Evolutionary conservation across 2,888 invertebrate species (phyloP), one percentile per base, ranked within the genome.

Genomic region (Acholoe squamosa): DNA sequence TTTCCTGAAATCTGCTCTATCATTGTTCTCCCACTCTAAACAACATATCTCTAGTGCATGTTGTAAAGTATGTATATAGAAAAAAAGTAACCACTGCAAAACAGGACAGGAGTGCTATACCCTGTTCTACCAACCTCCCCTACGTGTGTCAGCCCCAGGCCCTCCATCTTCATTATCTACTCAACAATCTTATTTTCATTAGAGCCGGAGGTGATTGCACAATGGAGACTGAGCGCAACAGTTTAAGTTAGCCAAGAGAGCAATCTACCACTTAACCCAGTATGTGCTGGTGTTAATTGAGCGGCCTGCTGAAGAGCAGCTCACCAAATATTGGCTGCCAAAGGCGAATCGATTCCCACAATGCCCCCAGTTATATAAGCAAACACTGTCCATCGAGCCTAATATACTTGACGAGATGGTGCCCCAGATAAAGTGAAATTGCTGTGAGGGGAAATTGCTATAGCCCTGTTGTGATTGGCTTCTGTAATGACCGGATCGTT

Each of bases 101-200:
- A 43, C 43, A 61, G 61, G 19, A 19, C 19, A 61, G 61, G 10
- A 61, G 25, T 19, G 61, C 61, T n/a, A 61, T n/a, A n/a, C 22
- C 61, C 61, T 25, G 5, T 28, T 71, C 71, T 28, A 71, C 16
- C 71, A 71, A 16, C 0, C 28, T 28, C 14, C 12, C 25, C 28
- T 14, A 16, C 28, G 7, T 16, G 28, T 71, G 71, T 71, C 71
- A 71, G 71, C 14, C 14, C n/a, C 28, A 25, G 71, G 14, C 71
- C 31, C 25, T 71, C 71, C 1, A 28, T 71, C 71, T 71, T 71
- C 71, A 71, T 71, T 71, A 84, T 84, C 84, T 84, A 33, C 84
- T 84, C 84, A 51, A 22, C 84, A 84, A 84, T 84, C 84, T 84
- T 84, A 84, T 51, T 84, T 84, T 84, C 84, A 84, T 84, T 84